A percentile compares a stretch with the other conserved stretches of the same genome.
Evolutionary conservation across 1,140 invertebrate genomes (phyloP).

Genomic region (Agraylea sexmaculata): DNA sequence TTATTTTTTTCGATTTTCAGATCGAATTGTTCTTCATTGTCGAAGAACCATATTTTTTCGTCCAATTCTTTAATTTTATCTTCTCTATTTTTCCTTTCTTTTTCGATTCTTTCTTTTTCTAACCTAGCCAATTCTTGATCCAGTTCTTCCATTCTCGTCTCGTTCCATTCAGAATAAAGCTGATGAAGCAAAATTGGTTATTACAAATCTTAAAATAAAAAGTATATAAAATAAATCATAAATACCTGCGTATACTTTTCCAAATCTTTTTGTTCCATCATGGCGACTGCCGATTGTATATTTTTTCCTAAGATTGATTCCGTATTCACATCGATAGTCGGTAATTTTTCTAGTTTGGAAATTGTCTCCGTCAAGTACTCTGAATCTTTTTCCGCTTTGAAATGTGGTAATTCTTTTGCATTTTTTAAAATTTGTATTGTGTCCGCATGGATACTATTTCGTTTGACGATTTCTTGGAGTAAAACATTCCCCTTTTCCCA

Average conservation of each 20-base stretch:
- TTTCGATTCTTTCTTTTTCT: conserved; percentile 39
- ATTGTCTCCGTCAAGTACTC: conserved; percentile 26
- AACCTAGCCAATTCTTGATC: conserved; percentile 44
- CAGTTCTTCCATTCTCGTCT: conserved; percentile 41
- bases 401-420: conserved; percentile 4
- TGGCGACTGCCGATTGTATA: conserved; percentile 40
- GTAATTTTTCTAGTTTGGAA: conserved; percentile 22
- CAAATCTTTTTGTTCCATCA: conserved; percentile 43
- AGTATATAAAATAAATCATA: not conserved
- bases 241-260: conserved; percentile 40
- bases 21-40: conserved; percentile 62
- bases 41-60: conserved; percentile 64
- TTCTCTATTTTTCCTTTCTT: conserved; percentile 47
- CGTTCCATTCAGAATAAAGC: conserved; percentile 47
- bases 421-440: conserved; percentile 7
- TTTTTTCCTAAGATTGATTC: conserved; percentile 36
- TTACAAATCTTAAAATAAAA: conserved; percentile 9
- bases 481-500: conserved; percentile 41
- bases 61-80: conserved; percentile 46
- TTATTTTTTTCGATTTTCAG: conserved; percentile 52
- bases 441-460: conserved; percentile 21
- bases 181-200: conserved; percentile 27
- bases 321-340: conserved; percentile 24
- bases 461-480: conserved; percentile 25
- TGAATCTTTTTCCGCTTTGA: conserved; percentile 22